phyloP scores from a whole-genome alignment of 2,797 vertebrate species.

The Parauchenoglanis ngamensis region DNA sequence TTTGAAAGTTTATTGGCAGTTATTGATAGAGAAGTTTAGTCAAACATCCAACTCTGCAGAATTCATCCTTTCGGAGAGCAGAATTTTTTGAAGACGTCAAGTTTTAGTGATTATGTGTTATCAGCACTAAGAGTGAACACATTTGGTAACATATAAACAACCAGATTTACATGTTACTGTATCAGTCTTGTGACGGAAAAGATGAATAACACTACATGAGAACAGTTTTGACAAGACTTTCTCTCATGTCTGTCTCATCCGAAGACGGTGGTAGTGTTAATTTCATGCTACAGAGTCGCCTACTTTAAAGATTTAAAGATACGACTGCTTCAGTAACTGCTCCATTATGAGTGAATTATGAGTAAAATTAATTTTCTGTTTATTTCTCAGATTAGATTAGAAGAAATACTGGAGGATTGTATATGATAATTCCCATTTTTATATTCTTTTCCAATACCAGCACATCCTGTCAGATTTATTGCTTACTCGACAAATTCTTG shows the following conservation, averaged over 20 bases:
- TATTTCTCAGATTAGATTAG: too few relatives aligned
- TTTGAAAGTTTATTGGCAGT: neutral
- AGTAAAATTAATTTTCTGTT: neutral
- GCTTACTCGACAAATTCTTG: neutral
- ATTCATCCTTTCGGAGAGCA: neutral
- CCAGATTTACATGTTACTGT: neutral
- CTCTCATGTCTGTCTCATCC: neutral
- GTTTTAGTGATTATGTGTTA: neutral
- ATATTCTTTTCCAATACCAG: neutral
- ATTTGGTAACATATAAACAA: neutral
- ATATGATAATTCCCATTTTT: too few relatives aligned
- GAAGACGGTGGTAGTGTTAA: neutral
- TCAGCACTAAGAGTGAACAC: neutral
- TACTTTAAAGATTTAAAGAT: too few relatives aligned
- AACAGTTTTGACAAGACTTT: neutral
- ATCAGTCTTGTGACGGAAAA: too few relatives aligned
- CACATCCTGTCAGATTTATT: neutral
- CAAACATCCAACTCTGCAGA: neutral
- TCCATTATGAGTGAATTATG: neutral
- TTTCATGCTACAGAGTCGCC: neutral
- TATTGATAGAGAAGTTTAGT: neutral
- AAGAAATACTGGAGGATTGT: too few relatives aligned
- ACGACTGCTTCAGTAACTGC: neutral
- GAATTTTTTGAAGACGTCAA: neutral
- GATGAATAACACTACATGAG: too few relatives aligned